Percentiles rank a stretch among this genome's conserved stretches.
phyloP scores from a whole-genome alignment of 2,888 invertebrate genomes.

The Apamea crenata region DNA sequence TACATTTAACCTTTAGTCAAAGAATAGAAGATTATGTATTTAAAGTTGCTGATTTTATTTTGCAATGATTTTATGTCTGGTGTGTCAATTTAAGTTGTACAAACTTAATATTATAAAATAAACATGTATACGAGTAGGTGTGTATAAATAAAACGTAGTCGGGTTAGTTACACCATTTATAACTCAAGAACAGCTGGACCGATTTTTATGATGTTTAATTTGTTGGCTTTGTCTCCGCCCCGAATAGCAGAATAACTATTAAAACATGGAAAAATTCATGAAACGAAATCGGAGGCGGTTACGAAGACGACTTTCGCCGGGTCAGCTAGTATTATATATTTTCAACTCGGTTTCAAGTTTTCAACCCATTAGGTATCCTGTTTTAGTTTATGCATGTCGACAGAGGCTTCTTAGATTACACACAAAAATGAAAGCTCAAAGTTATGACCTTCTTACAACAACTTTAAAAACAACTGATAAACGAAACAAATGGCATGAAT shows the following conservation, averaged over 20 bases:
- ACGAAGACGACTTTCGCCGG: too few relatives aligned
- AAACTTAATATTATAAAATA: not conserved
- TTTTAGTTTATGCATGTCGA: not conserved
- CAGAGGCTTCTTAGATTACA: not conserved
- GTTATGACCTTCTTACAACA: slow-evolving; percentile 25
- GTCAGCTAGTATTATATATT: not conserved
- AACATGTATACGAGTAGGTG: too few relatives aligned
- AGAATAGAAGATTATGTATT: slow-evolving; percentile 11
- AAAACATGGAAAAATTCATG: not conserved
- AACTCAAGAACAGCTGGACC: not conserved
- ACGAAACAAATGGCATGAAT: slow-evolving; percentile 56
- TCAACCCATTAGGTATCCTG: not conserved
- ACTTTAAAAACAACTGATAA: slow-evolving; percentile 40
- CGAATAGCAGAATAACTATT: not conserved
- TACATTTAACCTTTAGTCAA: slow-evolving; percentile 31
- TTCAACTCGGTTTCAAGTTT: not conserved
- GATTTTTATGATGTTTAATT: too few relatives aligned
- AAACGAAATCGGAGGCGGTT: too few relatives aligned
- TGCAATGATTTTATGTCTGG: not conserved
- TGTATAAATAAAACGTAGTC: too few relatives aligned
- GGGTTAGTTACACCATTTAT: not conserved
- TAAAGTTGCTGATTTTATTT: slow-evolving; percentile 7
- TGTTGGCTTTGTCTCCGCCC: too few relatives aligned
- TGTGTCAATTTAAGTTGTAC: slow-evolving; percentile 5
- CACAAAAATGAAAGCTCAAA: slow-evolving; percentile 34